Percentiles rank a stretch among this genome's conserved stretches.
Evolutionary conservation across 2,113 vertebrate genomes (phyloP).

Genomic region (Eurystomus gularis): DNA sequence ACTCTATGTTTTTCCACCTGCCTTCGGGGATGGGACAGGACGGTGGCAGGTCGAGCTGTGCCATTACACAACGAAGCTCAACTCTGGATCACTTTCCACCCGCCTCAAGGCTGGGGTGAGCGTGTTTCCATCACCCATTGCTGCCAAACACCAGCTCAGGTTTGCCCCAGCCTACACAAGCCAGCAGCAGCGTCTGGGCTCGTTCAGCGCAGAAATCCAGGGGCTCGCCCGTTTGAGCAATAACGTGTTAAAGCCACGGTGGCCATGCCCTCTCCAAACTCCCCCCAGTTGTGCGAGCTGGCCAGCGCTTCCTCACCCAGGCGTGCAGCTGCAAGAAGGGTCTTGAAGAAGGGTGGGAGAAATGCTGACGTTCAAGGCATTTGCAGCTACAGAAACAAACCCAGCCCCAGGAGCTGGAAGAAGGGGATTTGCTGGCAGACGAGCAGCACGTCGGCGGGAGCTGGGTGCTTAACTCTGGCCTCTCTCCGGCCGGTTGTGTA

Average conservation of each 20-base stretch:
- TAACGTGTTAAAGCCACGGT: rapidly evolving
- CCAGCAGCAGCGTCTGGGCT: rapidly evolving
- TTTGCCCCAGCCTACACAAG: background rate
- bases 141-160: background rate
- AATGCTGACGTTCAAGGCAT: rapidly evolving
- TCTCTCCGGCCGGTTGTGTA: rapidly evolving
- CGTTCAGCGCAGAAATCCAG: rapidly evolving
- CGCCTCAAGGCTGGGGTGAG: background rate
- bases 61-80: rapidly evolving
- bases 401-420: background rate
- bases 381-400: rapidly evolving
- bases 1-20: background rate
- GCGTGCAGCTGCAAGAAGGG: background rate
- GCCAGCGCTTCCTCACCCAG: background rate
- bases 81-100: background rate
- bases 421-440: background rate
- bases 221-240: background rate
- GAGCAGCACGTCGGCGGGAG: rapidly evolving
- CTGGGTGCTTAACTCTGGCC: background rate
- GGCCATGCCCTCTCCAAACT: background rate
- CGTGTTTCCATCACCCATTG: background rate
- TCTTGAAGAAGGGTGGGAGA: background rate
- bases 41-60: rapidly evolving
- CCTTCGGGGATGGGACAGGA: background rate
- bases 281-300: background rate